Percentiles rank a stretch among this genome's conserved stretches.
Conservation (phyloP, 2,113 vertebrate genomes). For the Scortum barcoo region DNA sequence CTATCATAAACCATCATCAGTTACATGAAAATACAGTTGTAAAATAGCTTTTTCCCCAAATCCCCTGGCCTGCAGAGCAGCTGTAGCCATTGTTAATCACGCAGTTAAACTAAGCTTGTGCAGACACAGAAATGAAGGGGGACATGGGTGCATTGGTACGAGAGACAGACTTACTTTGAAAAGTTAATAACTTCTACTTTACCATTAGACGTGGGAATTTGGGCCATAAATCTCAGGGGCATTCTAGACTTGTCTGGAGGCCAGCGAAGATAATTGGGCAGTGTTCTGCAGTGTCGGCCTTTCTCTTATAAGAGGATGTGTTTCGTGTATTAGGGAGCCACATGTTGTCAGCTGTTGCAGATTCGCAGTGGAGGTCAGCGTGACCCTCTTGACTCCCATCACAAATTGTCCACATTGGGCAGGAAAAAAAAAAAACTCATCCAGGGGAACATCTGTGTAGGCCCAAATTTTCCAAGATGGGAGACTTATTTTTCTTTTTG, state of each 20-base stretch:
- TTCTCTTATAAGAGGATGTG: conserved; percentile 64
- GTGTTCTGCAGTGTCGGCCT: conserved; percentile 57
- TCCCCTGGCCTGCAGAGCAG: conserved; percentile 35
- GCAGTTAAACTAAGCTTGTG: conserved; percentile 63
- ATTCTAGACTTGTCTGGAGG: conserved; percentile 70
- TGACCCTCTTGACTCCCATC: conserved; percentile 52
- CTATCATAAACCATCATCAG: conserved; percentile 15
- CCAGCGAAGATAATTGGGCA: conserved; percentile 71
- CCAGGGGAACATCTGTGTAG: conserved; percentile 54
- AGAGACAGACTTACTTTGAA: conserved; percentile 71
- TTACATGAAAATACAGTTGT: conserved; percentile 19
- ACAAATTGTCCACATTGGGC: conserved; percentile 34
- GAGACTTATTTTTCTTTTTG: conserved; percentile 42
- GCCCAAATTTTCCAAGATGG: conserved; percentile 64
- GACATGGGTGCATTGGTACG: conserved; percentile 52
- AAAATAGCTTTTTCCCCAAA: conserved; percentile 20
- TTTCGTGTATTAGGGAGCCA: conserved; percentile 55
- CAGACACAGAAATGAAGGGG: conserved; percentile 63
- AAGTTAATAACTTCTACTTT: conserved; percentile 79
- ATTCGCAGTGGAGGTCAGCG: conserved; percentile 59
- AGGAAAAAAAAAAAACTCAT: conserved; percentile 45
- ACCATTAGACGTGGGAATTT: conserved; percentile 74
- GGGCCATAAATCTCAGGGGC: conserved; percentile 72
- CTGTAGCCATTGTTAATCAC: conserved; percentile 61
- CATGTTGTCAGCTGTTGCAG: conserved; percentile 56